A percentile compares a stretch with the other conserved stretches of the same genome.
Evolutionary conservation across 2,888 invertebrate genomes (phyloP).

Genomic region (Machimus rusticus): DNA sequence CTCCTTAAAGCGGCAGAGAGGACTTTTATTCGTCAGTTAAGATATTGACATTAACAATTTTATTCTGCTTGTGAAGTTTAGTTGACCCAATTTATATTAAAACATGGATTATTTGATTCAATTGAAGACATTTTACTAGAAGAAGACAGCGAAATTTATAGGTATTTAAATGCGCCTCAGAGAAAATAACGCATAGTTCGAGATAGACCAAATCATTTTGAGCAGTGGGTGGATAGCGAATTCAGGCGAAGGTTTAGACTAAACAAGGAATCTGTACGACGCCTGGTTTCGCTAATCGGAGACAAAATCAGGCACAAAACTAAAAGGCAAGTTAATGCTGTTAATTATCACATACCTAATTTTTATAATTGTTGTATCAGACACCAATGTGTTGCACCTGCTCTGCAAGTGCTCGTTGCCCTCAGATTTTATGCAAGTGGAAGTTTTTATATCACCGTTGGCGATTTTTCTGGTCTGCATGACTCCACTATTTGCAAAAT

Average conservation of each 20-base stretch:
- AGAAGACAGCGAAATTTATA: background rate
- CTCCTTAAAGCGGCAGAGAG: too few species aligned
- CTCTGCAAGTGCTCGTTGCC: background rate
- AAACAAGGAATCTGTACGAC: background rate
- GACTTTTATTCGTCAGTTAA: too few species aligned
- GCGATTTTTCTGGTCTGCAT: background rate
- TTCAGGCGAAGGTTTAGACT: background rate
- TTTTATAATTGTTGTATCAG: background rate
- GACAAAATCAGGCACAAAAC: background rate
- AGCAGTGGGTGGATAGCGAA: background rate
- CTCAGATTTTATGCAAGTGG: background rate
- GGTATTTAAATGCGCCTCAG: background rate
- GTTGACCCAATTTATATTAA: too few species aligned
- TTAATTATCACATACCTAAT: background rate
- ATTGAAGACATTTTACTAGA: too few species aligned
- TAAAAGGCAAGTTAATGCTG: background rate
- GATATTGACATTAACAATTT: too few species aligned
- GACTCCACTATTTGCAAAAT: background rate
- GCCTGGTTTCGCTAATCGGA: background rate
- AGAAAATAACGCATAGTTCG: background rate
- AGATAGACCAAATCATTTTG: background rate
- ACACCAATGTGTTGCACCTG: background rate
- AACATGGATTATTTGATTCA: too few species aligned
- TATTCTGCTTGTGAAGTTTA: too few species aligned
- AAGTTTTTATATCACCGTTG: background rate